Percentiles rank a stretch among this genome's conserved stretches.
These are phyloP conservation scores for Oryzias woworae DNA, from an alignment of 2,113 vertebrate species.

Conservation along the genomic window DNA sequence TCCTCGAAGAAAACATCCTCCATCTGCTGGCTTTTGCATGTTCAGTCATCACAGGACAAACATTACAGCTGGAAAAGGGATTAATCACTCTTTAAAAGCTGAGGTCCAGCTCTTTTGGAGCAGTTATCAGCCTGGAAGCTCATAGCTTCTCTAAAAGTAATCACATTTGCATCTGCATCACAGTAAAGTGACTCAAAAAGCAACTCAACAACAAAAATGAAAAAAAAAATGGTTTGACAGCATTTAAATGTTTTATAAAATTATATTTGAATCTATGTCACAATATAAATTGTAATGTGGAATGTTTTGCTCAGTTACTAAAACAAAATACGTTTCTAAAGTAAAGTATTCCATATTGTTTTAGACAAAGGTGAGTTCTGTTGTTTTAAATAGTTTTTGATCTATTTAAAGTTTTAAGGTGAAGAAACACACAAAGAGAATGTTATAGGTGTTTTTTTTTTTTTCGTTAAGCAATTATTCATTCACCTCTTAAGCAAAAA, in stretches of 20 bases:
- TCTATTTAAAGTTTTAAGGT: no score
- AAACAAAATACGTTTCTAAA: no score
- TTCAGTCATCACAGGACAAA: background rate
- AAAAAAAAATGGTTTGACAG: rapidly evolving
- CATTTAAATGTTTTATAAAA: background rate
- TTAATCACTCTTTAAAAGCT: slow-evolving; percentile 5
- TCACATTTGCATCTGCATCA: background rate
- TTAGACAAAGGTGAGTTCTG: no score
- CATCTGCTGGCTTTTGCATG: background rate
- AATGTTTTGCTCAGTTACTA: no score
- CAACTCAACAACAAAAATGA: background rate
- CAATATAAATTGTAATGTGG: no score
- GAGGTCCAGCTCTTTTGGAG: background rate
- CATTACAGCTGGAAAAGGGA: rapidly evolving
- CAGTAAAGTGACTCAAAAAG: background rate
- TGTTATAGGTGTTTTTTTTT: no score
- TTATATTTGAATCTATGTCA: no score
- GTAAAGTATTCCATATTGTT: no score
- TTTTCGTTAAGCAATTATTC: no score
- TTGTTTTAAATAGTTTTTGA: no score
- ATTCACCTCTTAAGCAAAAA: no score
- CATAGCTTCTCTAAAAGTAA: background rate
- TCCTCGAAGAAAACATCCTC: background rate
- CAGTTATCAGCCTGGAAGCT: background rate
- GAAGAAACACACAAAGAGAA: no score